phyloP scores from a whole-genome alignment of 2,113 vertebrate genomes.

The Psephotus haematonotus region DNA sequence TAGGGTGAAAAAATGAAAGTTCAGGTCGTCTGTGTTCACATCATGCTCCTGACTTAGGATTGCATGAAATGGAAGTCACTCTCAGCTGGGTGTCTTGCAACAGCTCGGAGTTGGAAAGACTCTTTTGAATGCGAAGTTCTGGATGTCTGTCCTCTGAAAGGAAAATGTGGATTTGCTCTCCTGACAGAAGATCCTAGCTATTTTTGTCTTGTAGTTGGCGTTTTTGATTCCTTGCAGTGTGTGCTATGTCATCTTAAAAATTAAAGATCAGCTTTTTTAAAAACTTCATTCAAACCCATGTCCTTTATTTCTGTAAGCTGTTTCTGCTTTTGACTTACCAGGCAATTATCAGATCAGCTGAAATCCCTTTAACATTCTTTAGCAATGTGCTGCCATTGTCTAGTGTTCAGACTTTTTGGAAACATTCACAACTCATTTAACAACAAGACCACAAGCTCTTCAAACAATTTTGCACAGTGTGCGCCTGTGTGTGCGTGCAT shows the following conservation, averaged over 20 bases:
- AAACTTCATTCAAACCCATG: neutral
- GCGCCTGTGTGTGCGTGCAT: neutral
- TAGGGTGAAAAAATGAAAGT: neutral
- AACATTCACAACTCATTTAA: slow-evolving; percentile 17
- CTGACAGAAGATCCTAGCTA: neutral
- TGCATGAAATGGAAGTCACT: neutral
- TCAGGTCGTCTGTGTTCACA: neutral
- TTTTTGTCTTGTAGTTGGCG: neutral
- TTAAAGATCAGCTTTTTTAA: neutral
- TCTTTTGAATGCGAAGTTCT: accelerated
- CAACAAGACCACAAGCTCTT: slow-evolving; percentile 1
- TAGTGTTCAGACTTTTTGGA: neutral
- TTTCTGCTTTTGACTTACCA: slow-evolving; percentile 10
- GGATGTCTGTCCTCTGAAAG: neutral
- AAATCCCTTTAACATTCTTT: slow-evolving; percentile 33
- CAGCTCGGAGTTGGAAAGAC: neutral
- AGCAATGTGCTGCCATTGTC: slow-evolving; percentile 38
- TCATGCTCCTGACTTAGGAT: neutral
- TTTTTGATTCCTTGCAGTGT: neutral
- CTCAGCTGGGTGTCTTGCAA: neutral
- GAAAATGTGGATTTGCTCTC: neutral
- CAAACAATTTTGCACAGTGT: neutral
- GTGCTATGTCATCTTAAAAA: neutral
- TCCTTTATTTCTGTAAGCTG: slow-evolving; percentile 6
- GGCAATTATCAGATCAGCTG: slow-evolving; percentile 28